Percentiles rank a stretch among this genome's conserved stretches.
Evolutionary conservation across 2,888 invertebrate genomes (phyloP).

Genomic region (Diarsia dahlii): DNA sequence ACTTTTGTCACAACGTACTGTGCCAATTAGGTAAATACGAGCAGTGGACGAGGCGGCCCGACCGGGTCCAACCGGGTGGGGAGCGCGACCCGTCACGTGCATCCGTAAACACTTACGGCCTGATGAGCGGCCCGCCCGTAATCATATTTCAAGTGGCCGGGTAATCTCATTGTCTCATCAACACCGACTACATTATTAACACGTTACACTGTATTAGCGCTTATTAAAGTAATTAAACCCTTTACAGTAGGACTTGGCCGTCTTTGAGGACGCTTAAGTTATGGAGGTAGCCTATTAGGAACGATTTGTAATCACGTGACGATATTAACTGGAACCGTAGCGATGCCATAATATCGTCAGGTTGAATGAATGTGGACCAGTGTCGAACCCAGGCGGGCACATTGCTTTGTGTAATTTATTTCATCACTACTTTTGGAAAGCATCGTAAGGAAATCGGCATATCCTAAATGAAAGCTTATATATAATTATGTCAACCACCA

Average conservation of each 20-base stretch:
- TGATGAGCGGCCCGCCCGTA: constrained; percentile 80
- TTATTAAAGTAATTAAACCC: constrained; percentile 71
- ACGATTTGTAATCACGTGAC: constrained; percentile 62
- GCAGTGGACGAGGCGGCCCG: constrained; percentile 67
- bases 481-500: neutral
- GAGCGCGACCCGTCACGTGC: constrained; percentile 78
- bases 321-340: constrained; percentile 51
- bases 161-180: constrained; percentile 78
- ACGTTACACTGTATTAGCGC: constrained; percentile 71
- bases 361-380: neutral
- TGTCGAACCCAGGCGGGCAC: no score
- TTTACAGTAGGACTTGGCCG: constrained; percentile 58
- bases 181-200: constrained; percentile 76
- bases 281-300: constrained; percentile 57
- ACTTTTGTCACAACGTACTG: constrained; percentile 87
- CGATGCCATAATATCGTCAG: constrained; percentile 22
- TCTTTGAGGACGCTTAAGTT: constrained; percentile 66
- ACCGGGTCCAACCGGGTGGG: constrained; percentile 42
- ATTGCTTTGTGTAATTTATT: neutral
- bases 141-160: constrained; percentile 82
- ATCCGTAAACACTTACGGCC: constrained; percentile 83
- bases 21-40: constrained; percentile 88
- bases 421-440: neutral
- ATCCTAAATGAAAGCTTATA: neutral
- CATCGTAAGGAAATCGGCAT: neutral